Evolutionary conservation across 2,797 vertebrate genomes (phyloP).

Genomic region (Chaetodon trifasciatus): DNA sequence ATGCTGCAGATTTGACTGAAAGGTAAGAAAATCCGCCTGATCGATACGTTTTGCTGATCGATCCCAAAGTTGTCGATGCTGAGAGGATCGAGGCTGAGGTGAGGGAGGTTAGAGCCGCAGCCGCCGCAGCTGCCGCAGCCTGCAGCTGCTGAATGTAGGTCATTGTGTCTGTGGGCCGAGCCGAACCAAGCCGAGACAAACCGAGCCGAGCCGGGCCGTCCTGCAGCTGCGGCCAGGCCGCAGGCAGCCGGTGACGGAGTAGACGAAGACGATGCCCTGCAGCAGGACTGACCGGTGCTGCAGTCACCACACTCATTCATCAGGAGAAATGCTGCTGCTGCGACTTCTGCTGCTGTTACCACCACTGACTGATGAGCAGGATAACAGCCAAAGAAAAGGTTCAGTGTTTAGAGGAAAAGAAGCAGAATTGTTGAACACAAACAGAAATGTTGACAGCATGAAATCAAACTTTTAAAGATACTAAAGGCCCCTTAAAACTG

Average conservation of each 20-base stretch:
- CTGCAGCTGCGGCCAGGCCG: conserved; percentile 61
- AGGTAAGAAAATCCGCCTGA: conserved; percentile 65
- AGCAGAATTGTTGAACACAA: not conserved
- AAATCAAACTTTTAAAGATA: not conserved
- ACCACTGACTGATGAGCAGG: no score
- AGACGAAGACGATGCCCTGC: conserved; percentile 36
- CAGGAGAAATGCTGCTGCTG: not conserved
- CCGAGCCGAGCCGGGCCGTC: conserved; percentile 33
- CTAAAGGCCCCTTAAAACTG: not conserved
- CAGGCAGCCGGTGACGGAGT: conserved; percentile 8
- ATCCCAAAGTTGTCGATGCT: conserved; percentile 34
- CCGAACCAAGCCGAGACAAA: conserved; percentile 55
- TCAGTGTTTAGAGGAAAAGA: not conserved
- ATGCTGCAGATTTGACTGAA: conserved; percentile 70
- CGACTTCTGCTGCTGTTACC: no score
- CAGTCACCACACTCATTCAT: not conserved
- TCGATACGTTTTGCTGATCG: conserved; percentile 39
- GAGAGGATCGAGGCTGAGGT: conserved; percentile 17
- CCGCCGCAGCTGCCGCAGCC: conserved; percentile 38
- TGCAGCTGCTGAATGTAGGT: conserved; percentile 71
- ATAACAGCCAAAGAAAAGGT: no score
- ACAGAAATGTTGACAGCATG: not conserved
- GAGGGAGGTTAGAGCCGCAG: conserved; percentile 24
- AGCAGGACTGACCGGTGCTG: conserved; percentile 30
- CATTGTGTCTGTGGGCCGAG: conserved; percentile 79